Evolutionary conservation across 2,113 vertebrate genomes (phyloP).

Genomic region (Mystacornis crossleyi): DNA sequence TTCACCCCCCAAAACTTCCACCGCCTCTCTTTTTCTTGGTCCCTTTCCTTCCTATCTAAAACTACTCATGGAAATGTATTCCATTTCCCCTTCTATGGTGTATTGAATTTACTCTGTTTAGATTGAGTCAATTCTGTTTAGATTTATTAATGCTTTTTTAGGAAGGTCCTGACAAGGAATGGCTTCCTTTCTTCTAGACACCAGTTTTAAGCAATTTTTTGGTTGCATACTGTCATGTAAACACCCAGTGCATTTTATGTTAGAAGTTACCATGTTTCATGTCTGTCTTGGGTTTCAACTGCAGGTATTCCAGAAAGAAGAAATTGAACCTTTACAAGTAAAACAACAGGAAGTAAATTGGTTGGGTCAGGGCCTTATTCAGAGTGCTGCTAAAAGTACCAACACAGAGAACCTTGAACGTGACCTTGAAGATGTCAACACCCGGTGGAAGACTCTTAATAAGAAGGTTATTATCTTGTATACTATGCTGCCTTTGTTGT

Average conservation of each 20-base stretch:
- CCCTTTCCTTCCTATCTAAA: not conserved
- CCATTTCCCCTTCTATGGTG: not conserved
- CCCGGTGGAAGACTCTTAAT: constrained; percentile 93
- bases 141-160: not conserved
- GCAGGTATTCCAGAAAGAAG: constrained; percentile 94
- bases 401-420: constrained; percentile 86
- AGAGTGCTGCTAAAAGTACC: constrained; percentile 88
- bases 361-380: constrained; percentile 92
- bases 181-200: not conserved
- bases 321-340: constrained; percentile 90
- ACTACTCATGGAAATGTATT: not conserved
- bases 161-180: not conserved
- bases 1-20: not conserved
- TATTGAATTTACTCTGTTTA: not conserved
- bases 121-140: not conserved
- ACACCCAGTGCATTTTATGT: not conserved
- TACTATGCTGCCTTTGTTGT: not conserved
- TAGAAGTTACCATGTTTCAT: not conserved
- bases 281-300: constrained; percentile 25
- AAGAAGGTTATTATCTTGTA: constrained; percentile 85
- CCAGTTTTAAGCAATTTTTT: not conserved
- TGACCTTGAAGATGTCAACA: constrained; percentile 87
- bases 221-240: not conserved
- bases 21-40: not conserved
- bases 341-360: constrained; percentile 91